phyloP scores from a whole-genome alignment of 2,113 vertebrate genomes.

The Progne subis region DNA sequence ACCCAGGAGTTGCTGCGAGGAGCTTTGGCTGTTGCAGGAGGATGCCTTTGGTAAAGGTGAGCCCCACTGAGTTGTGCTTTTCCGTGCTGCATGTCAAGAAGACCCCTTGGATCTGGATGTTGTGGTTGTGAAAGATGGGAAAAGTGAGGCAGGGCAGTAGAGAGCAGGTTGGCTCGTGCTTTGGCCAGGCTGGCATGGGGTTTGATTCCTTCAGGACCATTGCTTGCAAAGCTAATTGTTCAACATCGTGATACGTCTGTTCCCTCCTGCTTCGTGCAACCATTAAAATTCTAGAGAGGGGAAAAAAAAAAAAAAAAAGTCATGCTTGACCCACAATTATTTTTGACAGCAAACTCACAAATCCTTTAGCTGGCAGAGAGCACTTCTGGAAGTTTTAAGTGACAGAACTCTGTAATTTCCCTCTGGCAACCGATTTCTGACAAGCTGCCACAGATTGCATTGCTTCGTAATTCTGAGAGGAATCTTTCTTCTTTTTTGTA shows the following conservation, averaged over 20 bases:
- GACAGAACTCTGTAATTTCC: neutral
- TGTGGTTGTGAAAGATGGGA: neutral
- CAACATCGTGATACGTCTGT: neutral
- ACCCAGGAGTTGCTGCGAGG: neutral
- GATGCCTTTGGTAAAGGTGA: neutral
- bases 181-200: neutral
- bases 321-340: neutral
- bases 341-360: neutral
- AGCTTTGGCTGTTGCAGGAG: neutral
- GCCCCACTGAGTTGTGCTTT: neutral
- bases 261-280: neutral
- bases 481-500: neutral
- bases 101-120: neutral
- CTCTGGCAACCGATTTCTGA: neutral
- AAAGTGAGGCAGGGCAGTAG: rapidly evolving
- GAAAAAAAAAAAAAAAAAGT: neutral
- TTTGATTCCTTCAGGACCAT: neutral
- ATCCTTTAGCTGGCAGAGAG: neutral
- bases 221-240: neutral
- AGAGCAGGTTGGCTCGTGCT: neutral
- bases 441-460: neutral
- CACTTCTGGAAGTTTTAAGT: neutral
- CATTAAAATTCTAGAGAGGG: neutral
- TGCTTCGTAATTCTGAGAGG: neutral
- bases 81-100: rapidly evolving